Evolutionary conservation across 92 coral and sea anemone species (phyloP).

Genomic region (Parazoanthus atlanticus): DNA sequence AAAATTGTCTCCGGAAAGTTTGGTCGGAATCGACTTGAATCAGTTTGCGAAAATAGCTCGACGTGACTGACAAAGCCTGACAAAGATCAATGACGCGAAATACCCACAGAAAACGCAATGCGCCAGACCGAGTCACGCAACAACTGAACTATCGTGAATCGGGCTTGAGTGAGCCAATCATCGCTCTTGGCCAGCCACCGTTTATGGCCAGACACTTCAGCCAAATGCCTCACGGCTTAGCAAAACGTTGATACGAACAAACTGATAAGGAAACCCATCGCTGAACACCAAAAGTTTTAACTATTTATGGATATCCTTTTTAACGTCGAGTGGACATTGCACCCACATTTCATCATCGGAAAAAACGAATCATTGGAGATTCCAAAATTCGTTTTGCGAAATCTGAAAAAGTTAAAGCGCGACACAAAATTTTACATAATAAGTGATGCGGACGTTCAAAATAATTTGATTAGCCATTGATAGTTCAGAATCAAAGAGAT

Average conservation of each 20-base stretch:
- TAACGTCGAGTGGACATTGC: neutral
- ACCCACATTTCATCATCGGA: neutral
- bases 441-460: neutral
- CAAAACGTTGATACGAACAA: neutral
- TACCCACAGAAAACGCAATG: neutral
- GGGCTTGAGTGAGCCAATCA: neutral
- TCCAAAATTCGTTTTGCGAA: neutral
- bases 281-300: neutral
- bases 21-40: neutral
- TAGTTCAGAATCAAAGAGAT: neutral
- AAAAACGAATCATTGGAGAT: neutral
- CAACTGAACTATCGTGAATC: neutral
- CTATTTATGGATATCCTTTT: conserved; percentile 6
- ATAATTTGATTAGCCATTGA: neutral
- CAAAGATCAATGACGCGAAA: neutral
- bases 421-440: neutral
- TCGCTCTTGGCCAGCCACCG: neutral
- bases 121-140: neutral
- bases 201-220: conserved; percentile 1
- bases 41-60: neutral
- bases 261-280: neutral
- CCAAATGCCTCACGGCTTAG: neutral
- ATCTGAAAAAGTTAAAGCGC: neutral
- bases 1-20: neutral
- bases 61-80: too few relatives aligned